Base-by-base conservation (phyloP, 1,140 invertebrate species). In the Coelopa frigida region DNA sequence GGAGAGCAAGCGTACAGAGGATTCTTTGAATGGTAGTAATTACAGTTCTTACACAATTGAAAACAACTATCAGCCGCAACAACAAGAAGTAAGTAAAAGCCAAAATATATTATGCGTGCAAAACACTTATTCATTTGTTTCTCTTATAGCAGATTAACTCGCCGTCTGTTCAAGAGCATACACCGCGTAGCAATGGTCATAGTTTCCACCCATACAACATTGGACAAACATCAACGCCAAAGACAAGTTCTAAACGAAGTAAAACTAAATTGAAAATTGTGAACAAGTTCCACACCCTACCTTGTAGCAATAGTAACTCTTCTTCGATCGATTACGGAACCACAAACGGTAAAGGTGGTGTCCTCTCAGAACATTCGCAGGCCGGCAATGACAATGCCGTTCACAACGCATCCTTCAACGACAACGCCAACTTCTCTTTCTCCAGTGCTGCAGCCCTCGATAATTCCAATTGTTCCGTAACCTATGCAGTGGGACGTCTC, bases 341-440 rank as follows among this genome's bases (percentile, higher is more conserved):
- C 14, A 11, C 37, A 5, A 44, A 32, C 24, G 33, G 27, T 4
- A 49, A 21, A 18, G 38, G 17, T n/a, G n/a, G n/a, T n/a, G n/a
- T n/a, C n/a, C n/a, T n/a, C n/a, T n/a, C 20, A 27, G 12, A 36
- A 35, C 44, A 42, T 15, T 17, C 23, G 17, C 39, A 20, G 37
- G 11, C 17, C 22, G 21, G n/a, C 35, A 41, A 10, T 4, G 32
- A 43, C 12, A 23, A 26, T 37, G 40, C 49, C 7, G 36, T 55
- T 39, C 48, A 50, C 15, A 58, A 59, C 35, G 57, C 57, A 26
- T 53, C 60, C 11, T 66, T 63, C 24, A 67, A 63, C 36, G 63
- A 67, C 48, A 67, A 67, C 41, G 63, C 63, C 38, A 67, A 66
- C 44, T 67, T 53, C 38, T 67, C 63, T 7, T 67, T 67, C 48